Conservation (phyloP, 2,888 invertebrate species). For the Sipha maydis region DNA sequence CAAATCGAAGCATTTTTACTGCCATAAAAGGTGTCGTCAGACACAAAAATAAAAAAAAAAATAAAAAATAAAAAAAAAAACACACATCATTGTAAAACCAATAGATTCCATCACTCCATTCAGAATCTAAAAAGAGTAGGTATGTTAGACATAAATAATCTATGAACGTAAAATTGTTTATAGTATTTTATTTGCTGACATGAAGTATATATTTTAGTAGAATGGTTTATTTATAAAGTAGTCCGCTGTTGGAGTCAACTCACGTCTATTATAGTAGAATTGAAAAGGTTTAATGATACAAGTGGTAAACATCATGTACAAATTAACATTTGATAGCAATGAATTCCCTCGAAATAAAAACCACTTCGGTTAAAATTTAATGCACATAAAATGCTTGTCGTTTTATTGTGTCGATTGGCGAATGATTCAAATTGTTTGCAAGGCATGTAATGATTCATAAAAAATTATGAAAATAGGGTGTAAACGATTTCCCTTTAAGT, state of each 20-base stretch:
- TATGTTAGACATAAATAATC: too few species aligned
- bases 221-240: background rate
- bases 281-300: background rate
- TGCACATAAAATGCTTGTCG: background rate
- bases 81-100: too few species aligned
- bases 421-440: background rate
- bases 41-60: too few species aligned
- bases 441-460: background rate
- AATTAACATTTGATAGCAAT: background rate
- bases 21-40: too few species aligned
- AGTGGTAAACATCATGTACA: background rate
- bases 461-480: background rate
- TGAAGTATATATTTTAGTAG: background rate
- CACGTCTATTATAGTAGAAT: background rate
- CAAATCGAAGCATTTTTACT: too few species aligned
- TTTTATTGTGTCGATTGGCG: too few species aligned
- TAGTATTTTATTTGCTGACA: too few species aligned
- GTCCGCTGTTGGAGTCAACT: background rate
- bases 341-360: background rate
- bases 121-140: too few species aligned
- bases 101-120: too few species aligned
- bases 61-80: too few species aligned
- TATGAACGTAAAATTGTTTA: too few species aligned
- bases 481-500: background rate
- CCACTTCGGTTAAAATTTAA: background rate